phyloP scores from a whole-genome alignment of 2,113 vertebrate genomes.

The Rhinolophus sinicus region DNA sequence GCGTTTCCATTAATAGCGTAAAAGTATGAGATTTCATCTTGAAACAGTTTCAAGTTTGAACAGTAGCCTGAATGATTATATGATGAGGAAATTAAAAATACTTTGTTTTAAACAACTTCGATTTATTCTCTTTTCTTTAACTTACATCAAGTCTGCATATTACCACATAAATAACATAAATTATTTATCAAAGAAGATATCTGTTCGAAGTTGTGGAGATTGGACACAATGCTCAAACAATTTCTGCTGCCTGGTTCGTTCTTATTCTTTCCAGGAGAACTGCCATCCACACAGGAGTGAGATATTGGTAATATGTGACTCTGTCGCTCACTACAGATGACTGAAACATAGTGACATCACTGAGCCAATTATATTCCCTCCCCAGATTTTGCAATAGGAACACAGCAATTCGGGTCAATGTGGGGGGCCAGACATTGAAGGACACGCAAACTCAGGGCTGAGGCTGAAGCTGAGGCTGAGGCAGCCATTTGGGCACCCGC shows the following conservation, averaged over 20 bases:
- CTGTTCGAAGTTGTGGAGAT: neutral
- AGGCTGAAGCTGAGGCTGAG: neutral
- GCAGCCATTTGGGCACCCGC: neutral
- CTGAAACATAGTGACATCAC: neutral
- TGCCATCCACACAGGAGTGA: neutral
- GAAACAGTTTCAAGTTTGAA: neutral
- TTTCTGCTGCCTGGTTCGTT: neutral
- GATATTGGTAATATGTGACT: neutral
- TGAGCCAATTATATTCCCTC: neutral
- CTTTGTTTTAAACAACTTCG: neutral
- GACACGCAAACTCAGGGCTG: neutral
- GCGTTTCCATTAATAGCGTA: neutral
- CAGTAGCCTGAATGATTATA: neutral
- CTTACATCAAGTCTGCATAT: neutral
- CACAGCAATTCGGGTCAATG: neutral
- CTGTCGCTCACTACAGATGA: neutral
- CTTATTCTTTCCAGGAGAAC: neutral
- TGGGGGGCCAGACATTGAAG: neutral
- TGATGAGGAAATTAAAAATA: slow-evolving; percentile 14
- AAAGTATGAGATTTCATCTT: neutral
- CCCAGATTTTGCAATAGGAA: neutral
- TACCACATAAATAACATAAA: neutral
- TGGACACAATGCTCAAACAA: neutral
- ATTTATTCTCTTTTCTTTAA: slow-evolving; percentile 8
- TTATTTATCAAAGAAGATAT: neutral